Percentiles rank a stretch among this genome's conserved stretches.
Evolutionary conservation across 2,888 invertebrate genomes (phyloP).

Genomic region (Kuschelorhynchus macadamiae): DNA sequence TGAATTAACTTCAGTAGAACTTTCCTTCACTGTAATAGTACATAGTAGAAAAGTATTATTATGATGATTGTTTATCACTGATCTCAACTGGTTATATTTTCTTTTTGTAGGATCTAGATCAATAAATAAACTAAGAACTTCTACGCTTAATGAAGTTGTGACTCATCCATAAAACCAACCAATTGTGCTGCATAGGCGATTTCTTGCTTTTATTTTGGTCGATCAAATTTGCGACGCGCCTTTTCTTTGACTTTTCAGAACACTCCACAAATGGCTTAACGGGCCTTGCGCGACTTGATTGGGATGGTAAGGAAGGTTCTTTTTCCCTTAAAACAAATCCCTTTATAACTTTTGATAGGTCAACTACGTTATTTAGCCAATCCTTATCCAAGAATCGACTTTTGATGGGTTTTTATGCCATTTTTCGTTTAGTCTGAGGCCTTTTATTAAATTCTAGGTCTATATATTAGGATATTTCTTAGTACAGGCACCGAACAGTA

Average conservation of each 20-base stretch:
- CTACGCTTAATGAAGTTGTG: not conserved
- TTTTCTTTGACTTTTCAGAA: not conserved
- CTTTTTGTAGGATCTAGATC: not conserved
- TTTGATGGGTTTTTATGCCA: not conserved
- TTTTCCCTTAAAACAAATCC: not conserved
- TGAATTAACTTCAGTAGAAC: too few species aligned
- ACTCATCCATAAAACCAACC: not conserved
- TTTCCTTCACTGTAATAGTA: too few species aligned
- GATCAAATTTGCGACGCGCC: too few species aligned
- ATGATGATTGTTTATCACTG: too few species aligned
- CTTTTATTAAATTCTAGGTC: not conserved
- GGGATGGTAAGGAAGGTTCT: not conserved
- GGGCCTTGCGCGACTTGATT: not conserved
- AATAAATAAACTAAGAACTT: conserved; percentile 1
- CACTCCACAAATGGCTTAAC: not conserved
- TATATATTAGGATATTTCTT: not conserved
- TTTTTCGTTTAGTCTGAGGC: not conserved
- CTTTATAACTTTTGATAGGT: not conserved
- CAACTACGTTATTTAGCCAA: not conserved
- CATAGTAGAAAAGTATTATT: not conserved
- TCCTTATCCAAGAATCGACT: not conserved
- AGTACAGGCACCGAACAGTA: not conserved
- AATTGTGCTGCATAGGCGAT: not conserved
- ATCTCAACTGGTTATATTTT: conserved; percentile 4
- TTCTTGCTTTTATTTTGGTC: not conserved